Base-by-base conservation (phyloP, 1,140 invertebrate genomes). In the Olivierus martensii region DNA sequence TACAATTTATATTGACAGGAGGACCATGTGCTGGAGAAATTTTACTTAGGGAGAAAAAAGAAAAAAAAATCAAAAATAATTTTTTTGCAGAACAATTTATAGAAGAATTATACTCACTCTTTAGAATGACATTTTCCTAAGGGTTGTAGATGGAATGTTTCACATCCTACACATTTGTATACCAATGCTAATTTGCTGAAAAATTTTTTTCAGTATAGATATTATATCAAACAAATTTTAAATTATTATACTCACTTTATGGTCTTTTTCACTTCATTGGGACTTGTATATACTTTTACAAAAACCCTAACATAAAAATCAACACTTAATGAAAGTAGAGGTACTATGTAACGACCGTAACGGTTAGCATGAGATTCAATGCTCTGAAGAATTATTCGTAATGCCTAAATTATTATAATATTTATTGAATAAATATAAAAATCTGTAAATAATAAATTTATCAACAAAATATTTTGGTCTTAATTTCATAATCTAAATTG, bases 261-360 rank as follows among this genome's bases (percentile, higher is more conserved):
- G 52, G 82, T 81, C 61, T 79, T 73, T 73, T 97, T 98, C 57
- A 88, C 92, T 60, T 82, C 80, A 12, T 75, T 69, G 56, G 85
- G 82, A 45, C 90, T 81, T 0, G 80, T 78, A 49, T 76, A 80
- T 3, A 99, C 71, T 63, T 79, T 77, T 1, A 99, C 87, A 74
- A 99, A 96, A 6, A 99, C 80, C 58, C 96, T 73, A 21, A 98
- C 80, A 68, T 99, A 99, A 72, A 99, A 99, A 71, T 99, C 96
- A 3, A 84, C 87, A 52, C 91, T 95, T 46, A 99, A 66, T 19
- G 86, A 91, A 1, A 99, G 62, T 5, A 99, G 59, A 0, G 96
- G 96, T 48, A 80, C 77, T 59, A 96, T 96, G 64, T 93, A 95
- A 43, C 88, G 77, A 17, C 88, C 86, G 69, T 99, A 94, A 37